Conservation (phyloP, 2,888 invertebrate genomes). For the Eulithis prunata region DNA sequence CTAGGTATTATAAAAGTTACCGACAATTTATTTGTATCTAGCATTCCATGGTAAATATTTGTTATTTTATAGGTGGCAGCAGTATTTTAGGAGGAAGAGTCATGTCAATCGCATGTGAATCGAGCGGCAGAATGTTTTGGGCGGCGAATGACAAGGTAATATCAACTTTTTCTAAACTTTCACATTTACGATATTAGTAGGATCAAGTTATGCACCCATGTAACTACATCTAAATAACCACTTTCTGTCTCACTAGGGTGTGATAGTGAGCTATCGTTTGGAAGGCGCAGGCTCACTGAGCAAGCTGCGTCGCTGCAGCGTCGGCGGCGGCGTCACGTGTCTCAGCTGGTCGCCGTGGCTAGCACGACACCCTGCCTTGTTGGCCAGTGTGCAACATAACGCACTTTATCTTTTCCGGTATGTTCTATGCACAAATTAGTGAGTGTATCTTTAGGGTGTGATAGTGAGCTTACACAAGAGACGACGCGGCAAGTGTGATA, state of each 20-base stretch:
- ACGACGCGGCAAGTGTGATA: constrained; percentile 87
- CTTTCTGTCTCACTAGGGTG: constrained; percentile 70
- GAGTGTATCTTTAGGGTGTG: no score
- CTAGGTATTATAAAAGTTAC: no score
- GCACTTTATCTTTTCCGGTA: constrained; percentile 87
- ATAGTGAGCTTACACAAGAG: no score
- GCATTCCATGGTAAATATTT: no score
- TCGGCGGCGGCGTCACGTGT: constrained; percentile 88
- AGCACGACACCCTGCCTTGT: constrained; percentile 90
- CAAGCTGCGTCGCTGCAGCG: constrained; percentile 87
- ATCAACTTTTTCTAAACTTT: no score
- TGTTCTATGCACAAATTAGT: not conserved
- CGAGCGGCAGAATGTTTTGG: constrained; percentile 92
- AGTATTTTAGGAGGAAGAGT: constrained; percentile 86
- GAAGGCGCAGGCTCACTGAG: constrained; percentile 87
- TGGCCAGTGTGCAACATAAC: constrained; percentile 91
- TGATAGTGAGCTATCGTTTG: constrained; percentile 88
- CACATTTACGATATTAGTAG: no score
- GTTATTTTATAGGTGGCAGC: constrained; percentile 67
- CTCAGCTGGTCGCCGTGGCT: constrained; percentile 93
- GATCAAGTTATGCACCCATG: no score
- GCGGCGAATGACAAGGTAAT: constrained; percentile 90
- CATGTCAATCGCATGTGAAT: constrained; percentile 89
- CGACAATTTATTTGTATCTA: no score
- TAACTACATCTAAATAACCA: no score